Conservation (phyloP, 2,888 invertebrate species). For the Neelides folsomi region DNA sequence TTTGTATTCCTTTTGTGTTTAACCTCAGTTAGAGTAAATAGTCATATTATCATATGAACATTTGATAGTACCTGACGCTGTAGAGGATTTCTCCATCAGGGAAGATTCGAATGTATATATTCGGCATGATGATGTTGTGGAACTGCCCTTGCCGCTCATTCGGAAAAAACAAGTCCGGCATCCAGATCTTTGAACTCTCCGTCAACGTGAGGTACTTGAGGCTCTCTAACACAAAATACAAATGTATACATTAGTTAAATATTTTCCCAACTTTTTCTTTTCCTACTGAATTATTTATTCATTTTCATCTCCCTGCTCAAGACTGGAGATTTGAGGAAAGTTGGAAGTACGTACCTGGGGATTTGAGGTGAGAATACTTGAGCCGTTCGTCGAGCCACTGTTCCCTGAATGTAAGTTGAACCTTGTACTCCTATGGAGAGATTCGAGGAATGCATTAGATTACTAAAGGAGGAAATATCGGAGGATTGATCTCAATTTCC, state of each 20-base stretch:
- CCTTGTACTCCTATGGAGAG: slow-evolving; percentile 73
- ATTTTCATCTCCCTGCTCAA: too few species aligned
- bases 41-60: slow-evolving; percentile 25
- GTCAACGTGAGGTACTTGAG: slow-evolving; percentile 81
- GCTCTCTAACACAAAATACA: slow-evolving; percentile 47
- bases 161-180: slow-evolving; percentile 93
- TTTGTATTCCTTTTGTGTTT: too few species aligned
- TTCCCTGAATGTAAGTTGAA: slow-evolving; percentile 89
- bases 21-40: not conserved
- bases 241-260: not conserved
- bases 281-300: too few species aligned
- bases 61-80: slow-evolving; percentile 63
- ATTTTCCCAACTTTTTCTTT: too few species aligned
- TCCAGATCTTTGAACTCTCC: slow-evolving; percentile 90
- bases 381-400: slow-evolving; percentile 88
- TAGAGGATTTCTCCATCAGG: slow-evolving; percentile 86
- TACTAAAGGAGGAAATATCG: too few species aligned
- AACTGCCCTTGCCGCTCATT: slow-evolving; percentile 95
- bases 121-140: slow-evolving; percentile 93
- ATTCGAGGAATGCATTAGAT: too few species aligned
- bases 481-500: too few species aligned
- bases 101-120: slow-evolving; percentile 89
- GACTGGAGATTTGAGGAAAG: too few species aligned
- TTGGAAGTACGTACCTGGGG: too few species aligned
- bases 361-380: slow-evolving; percentile 46